Percentiles rank a stretch among this genome's conserved stretches.
Evolutionary conservation across 2,113 vertebrate genomes (phyloP).

Genomic region (Capreolus pygargus): DNA sequence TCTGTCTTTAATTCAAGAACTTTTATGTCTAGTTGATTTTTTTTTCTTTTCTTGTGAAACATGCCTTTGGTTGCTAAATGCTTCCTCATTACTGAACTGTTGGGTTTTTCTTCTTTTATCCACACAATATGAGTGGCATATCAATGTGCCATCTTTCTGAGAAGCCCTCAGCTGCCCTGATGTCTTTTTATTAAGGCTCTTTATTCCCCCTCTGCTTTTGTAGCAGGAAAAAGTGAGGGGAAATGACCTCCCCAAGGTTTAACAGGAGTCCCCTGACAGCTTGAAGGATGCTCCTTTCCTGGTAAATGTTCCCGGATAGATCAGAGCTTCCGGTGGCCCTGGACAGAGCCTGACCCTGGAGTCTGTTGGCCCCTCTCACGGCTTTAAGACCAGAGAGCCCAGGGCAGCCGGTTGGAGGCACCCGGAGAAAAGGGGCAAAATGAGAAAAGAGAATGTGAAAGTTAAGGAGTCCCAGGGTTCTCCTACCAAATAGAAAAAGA

Average conservation of each 20-base stretch:
- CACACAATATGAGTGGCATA: not conserved
- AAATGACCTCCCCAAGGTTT: not conserved
- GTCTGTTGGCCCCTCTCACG: not conserved
- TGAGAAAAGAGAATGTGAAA: not conserved
- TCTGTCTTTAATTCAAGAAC: not conserved
- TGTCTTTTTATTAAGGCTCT: not conserved
- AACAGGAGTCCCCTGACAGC: not conserved
- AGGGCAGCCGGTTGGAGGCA: not conserved
- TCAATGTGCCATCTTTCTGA: not conserved
- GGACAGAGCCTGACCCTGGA: not conserved
- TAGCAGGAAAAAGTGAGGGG: not conserved
- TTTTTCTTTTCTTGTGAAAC: not conserved
- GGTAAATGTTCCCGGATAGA: not conserved
- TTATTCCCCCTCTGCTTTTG: not conserved
- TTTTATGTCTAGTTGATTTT: not conserved
- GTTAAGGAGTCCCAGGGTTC: not conserved
- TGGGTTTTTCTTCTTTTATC: not conserved
- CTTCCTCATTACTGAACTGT: not conserved
- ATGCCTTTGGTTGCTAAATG: not conserved
- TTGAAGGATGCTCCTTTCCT: not conserved
- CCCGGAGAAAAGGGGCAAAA: not conserved
- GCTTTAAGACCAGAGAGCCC: not conserved
- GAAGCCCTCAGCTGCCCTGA: not conserved
- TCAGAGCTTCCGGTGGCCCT: not conserved
- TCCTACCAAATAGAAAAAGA: not conserved